Evolutionary conservation across 2,797 vertebrate species (phyloP).

Genomic region (Sylvilagus floridanus): DNA sequence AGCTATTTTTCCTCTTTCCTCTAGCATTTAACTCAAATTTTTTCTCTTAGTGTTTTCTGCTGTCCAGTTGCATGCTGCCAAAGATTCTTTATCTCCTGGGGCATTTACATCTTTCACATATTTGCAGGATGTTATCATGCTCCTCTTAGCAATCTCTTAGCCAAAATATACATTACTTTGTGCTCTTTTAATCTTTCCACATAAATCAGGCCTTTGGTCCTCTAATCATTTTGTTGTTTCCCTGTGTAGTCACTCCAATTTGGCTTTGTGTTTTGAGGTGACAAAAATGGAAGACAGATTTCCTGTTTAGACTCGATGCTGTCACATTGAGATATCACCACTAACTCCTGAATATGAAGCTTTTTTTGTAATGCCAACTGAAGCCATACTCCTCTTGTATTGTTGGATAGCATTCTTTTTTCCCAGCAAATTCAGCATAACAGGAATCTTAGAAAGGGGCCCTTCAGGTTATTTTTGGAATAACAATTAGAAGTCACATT

Average conservation of each 20-base stretch:
- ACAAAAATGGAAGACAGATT: constrained; percentile 76
- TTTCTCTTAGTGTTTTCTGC: background rate
- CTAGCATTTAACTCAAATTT: constrained; percentile 23
- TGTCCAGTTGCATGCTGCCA: constrained; percentile 53
- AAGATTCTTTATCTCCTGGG: constrained; percentile 66
- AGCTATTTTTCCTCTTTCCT: background rate
- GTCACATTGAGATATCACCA: constrained; percentile 16
- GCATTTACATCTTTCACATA: constrained; percentile 78
- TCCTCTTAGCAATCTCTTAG: constrained; percentile 81
- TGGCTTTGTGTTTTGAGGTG: constrained; percentile 72
- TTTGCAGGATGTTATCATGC: constrained; percentile 84
- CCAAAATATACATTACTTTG: constrained; percentile 82
- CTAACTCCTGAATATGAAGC: constrained; percentile 34
- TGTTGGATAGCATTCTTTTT: background rate
- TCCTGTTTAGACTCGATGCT: constrained; percentile 64
- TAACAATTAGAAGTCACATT: constrained; percentile 52
- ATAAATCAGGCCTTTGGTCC: constrained; percentile 76
- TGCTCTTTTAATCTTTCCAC: constrained; percentile 83
- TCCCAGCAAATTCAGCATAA: constrained; percentile 37
- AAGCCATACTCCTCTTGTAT: background rate
- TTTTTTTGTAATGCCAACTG: background rate
- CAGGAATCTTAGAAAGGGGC: constrained; percentile 22
- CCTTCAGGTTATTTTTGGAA: constrained; percentile 53
- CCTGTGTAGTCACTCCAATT: constrained; percentile 62
- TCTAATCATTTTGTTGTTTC: constrained; percentile 65